Percentiles rank a stretch among this genome's conserved stretches.
phyloP scores from a whole-genome alignment of 2,113 vertebrate genomes.

The Mellivora capensis region DNA sequence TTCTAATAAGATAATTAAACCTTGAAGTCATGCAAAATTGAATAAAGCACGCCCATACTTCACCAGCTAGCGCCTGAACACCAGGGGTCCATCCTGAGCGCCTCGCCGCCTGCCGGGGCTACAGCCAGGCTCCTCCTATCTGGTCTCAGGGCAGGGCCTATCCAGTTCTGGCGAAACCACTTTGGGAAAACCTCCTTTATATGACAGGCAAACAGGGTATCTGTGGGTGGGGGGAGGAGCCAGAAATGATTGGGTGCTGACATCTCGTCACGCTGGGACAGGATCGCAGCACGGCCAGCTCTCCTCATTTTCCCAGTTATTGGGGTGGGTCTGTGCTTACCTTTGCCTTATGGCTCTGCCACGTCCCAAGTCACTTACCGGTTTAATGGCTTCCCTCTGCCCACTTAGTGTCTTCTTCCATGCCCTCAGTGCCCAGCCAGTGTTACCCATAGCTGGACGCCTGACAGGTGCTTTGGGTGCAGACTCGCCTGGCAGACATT shows the following conservation, averaged over 20 bases:
- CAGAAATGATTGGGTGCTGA: constrained; percentile 2
- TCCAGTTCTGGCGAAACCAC: constrained; percentile 44
- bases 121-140: not conserved
- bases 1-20: not conserved
- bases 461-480: not conserved
- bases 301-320: not conserved
- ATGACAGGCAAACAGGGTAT: not conserved
- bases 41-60: not conserved
- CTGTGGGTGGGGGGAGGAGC: constrained; percentile 62
- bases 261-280: not conserved
- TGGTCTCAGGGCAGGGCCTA: not conserved
- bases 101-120: not conserved
- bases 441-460: not conserved
- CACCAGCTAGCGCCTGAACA: not conserved
- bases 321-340: not conserved
- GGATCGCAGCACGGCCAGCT: not conserved
- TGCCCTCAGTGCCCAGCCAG: not conserved
- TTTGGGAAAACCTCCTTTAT: constrained; percentile 58
- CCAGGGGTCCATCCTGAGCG: not conserved
- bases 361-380: not conserved
- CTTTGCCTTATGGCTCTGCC: not conserved
- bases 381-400: not conserved
- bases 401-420: not conserved
- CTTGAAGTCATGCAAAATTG: not conserved
- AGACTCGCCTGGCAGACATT: not conserved